Evolutionary conservation across 2,797 vertebrate species (phyloP), one percentile per base, ranked within the genome.

Genomic region (Poecilia gillii): DNA sequence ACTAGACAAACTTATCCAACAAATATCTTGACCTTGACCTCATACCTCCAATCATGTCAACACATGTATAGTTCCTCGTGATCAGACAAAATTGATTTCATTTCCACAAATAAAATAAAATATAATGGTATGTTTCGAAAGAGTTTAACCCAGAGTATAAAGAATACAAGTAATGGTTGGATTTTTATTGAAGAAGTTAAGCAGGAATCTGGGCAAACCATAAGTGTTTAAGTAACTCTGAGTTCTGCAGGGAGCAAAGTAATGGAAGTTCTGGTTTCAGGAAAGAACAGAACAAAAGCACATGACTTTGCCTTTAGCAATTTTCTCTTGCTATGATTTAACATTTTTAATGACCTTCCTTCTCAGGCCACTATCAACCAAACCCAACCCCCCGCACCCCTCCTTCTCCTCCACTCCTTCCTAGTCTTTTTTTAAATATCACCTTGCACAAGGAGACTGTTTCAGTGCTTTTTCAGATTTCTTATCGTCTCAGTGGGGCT

Each of bases 381-480:
- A 45, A n/a, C 41, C 41, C 23, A 41, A 70, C 9, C 12, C 23
- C 72, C 20, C 28, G 9, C 55, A 53, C 51, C 53, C 36, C 36
- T 28, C 55, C 11, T 59, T 31, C 11, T 57, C 68, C 41, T 36
- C 25, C 25, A 43, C 41, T 71, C 45, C 68, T 71, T 71, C 41
- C 25, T 28, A 7, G 25, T n/a, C 23, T 70, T 39, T 68, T 66
- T 68, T 41, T 70, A 62, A 53, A 41, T 45, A 64, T 82, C 43
- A 81, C 84, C 84, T 78, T 78, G 33, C 59, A 72, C 85, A 66
- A 72, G 73, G 45, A 86, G 76, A 71, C 31, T 68, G 79, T 79
- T 81, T 83, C 3, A 71, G 49, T 78, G 72, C 77, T 74, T 76
- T 28, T 73, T 77, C 83, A 45, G 74, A 73, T 79, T 79, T 53